These are phyloP conservation scores for Bungarus multicinctus DNA, from an alignment of 2,113 vertebrate species.

Conservation along the genomic window DNA sequence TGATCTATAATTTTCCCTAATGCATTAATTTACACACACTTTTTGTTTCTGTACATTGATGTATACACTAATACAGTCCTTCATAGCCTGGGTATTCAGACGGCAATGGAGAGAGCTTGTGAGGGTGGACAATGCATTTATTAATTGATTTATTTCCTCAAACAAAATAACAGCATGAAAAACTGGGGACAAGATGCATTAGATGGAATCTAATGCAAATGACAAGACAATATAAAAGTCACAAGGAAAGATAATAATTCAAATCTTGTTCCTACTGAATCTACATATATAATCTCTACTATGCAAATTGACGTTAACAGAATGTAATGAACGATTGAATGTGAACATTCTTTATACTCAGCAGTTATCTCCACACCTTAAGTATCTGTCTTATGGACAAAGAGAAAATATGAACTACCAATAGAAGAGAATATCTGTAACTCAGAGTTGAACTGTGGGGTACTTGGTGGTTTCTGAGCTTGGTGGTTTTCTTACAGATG, in stretches of 20 bases:
- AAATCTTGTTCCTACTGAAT: not conserved
- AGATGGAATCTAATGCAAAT: not conserved
- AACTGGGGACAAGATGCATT: not conserved
- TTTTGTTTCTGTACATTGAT: not conserved
- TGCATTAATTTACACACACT: not conserved
- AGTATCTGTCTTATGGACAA: not conserved
- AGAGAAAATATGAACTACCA: not conserved
- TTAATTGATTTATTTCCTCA: slow-evolving; percentile 29
- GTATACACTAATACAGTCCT: not conserved
- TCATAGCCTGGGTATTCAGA: slow-evolving; percentile 11
- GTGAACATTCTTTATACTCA: not conserved
- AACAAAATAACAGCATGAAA: slow-evolving; percentile 16
- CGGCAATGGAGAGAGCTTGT: slow-evolving; percentile 21
- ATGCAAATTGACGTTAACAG: not conserved
- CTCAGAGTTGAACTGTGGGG: not conserved
- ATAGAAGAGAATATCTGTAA: not conserved
- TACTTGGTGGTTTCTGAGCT: not conserved
- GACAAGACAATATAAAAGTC: not conserved
- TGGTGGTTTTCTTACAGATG: not conserved
- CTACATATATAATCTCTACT: not conserved
- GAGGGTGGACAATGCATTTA: slow-evolving; percentile 20
- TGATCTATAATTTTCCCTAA: slow-evolving; percentile 9
- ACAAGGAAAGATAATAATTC: not conserved
- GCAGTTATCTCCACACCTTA: not conserved
- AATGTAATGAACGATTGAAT: not conserved